Conservation (phyloP, 2,888 invertebrate species). For the Athalia rosae region DNA sequence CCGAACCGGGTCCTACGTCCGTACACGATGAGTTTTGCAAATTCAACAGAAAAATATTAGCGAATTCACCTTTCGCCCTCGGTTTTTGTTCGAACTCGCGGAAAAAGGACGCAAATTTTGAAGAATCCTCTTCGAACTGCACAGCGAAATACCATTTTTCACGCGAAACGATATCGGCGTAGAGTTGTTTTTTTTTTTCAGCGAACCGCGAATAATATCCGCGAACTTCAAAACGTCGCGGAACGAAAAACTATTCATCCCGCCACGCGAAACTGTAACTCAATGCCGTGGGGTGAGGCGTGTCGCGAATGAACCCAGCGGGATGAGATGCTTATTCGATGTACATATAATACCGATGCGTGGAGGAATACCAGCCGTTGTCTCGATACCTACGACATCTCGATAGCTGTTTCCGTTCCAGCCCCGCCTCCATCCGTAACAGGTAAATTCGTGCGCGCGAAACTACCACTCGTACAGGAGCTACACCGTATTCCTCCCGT, state of each 20-base stretch:
- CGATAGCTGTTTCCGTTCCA: too few species aligned
- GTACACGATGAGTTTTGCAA: not conserved
- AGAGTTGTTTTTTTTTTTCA: too few species aligned
- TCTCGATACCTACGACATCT: not conserved
- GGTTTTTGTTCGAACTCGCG: not conserved
- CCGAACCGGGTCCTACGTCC: not conserved
- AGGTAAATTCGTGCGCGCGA: constrained; percentile 15
- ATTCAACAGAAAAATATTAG: constrained; percentile 12
- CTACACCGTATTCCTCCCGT: too few species aligned
- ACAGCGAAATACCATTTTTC: not conserved
- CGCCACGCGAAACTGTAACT: not conserved
- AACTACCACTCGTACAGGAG: not conserved
- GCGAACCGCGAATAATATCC: too few species aligned
- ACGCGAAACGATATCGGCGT: not conserved
- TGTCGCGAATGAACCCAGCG: not conserved
- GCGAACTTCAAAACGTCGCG: not conserved
- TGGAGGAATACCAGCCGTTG: not conserved
- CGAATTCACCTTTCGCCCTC: constrained; percentile 2
- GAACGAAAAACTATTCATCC: not conserved
- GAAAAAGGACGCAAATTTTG: not conserved
- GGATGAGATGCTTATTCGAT: constrained; percentile 15
- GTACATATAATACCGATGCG: constrained; percentile 24
- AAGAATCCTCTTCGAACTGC: not conserved
- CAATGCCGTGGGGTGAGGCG: not conserved
- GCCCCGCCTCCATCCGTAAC: not conserved